phyloP scores from a whole-genome alignment of 2,797 vertebrate genomes.

The Bovichtus diacanthus region DNA sequence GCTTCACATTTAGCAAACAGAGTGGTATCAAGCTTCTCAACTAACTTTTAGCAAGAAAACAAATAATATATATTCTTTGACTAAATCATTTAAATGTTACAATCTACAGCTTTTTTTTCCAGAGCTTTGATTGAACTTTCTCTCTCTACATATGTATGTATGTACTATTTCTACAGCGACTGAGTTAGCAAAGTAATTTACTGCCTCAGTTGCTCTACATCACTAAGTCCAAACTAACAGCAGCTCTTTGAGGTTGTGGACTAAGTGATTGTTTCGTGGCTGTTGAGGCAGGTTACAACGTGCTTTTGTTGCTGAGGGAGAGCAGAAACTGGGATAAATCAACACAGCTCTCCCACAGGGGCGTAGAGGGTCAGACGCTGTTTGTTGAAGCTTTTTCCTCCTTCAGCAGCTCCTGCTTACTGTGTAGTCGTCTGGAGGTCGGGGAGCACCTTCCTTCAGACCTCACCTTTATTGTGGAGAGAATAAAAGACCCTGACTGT shows the following conservation, averaged over 20 bases:
- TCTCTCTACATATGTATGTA: not conserved
- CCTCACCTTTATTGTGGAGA: constrained; percentile 47
- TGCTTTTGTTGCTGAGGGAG: constrained; percentile 40
- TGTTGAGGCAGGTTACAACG: constrained; percentile 23
- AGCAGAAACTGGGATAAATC: constrained; percentile 51
- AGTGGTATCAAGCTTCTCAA: not conserved
- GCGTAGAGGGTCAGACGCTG: constrained; percentile 37
- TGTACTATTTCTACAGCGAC: not conserved
- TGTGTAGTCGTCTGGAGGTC: constrained; percentile 15
- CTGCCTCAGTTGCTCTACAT: not conserved
- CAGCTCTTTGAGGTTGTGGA: constrained; percentile 32
- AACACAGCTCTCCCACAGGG: constrained; percentile 40
- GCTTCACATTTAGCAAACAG: not conserved
- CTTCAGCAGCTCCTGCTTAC: constrained; percentile 49
- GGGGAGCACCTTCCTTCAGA: constrained; percentile 28
- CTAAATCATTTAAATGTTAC: not conserved
- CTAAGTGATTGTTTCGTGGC: constrained; percentile 38
- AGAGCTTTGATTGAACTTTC: not conserved
- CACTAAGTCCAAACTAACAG: constrained; percentile 8
- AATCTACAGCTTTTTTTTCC: not conserved
- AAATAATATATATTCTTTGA: not conserved
- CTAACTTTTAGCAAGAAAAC: not conserved
- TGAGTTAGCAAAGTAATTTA: not conserved
- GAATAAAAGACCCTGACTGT: constrained; percentile 31
- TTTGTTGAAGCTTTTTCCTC: constrained; percentile 69